These are phyloP conservation scores for Hypolimnas misippus DNA, from an alignment of 2,888 invertebrate species.

Conservation along the genomic window DNA sequence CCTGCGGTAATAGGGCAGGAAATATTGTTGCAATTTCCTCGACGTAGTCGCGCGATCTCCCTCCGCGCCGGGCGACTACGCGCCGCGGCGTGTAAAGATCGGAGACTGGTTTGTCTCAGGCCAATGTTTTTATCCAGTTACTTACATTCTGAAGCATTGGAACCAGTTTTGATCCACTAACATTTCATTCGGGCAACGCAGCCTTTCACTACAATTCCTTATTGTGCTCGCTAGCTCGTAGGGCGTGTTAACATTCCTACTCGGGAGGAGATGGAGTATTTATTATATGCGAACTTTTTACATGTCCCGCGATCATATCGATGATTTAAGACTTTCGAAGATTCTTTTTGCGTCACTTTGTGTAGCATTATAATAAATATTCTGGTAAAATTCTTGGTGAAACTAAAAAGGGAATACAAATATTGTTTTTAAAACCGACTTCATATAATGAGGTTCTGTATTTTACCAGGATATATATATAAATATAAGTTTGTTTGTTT, in stretches of 20 bases:
- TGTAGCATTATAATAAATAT: background rate
- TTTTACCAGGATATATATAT: too few species aligned
- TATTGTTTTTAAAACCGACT: too few species aligned
- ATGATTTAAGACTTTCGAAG: background rate
- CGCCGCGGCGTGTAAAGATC: constrained; percentile 47
- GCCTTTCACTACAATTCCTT: constrained; percentile 76
- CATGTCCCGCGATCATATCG: too few species aligned
- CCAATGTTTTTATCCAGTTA: constrained; percentile 81
- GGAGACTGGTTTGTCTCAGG: constrained; percentile 77
- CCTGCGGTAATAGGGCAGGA: constrained; percentile 30
- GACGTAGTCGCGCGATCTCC: background rate
- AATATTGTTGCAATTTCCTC: constrained; percentile 48
- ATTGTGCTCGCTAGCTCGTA: constrained; percentile 58
- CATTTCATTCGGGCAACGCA: constrained; percentile 68
- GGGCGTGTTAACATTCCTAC: constrained; percentile 39
- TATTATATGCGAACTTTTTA: constrained; percentile 4
- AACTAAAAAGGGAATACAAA: background rate
- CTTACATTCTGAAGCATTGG: constrained; percentile 80
- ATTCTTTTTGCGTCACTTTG: background rate
- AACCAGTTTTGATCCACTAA: constrained; percentile 76
- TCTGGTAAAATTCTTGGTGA: background rate
- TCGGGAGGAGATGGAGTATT: constrained; percentile 15
- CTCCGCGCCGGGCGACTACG: background rate
- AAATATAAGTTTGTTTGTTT: too few species aligned
- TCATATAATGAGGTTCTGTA: too few species aligned